A percentile compares a stretch with the other conserved stretches of the same genome.
Evolutionary conservation across 2,113 vertebrate genomes (phyloP).

Genomic region (Malurus alboscapulatus): DNA sequence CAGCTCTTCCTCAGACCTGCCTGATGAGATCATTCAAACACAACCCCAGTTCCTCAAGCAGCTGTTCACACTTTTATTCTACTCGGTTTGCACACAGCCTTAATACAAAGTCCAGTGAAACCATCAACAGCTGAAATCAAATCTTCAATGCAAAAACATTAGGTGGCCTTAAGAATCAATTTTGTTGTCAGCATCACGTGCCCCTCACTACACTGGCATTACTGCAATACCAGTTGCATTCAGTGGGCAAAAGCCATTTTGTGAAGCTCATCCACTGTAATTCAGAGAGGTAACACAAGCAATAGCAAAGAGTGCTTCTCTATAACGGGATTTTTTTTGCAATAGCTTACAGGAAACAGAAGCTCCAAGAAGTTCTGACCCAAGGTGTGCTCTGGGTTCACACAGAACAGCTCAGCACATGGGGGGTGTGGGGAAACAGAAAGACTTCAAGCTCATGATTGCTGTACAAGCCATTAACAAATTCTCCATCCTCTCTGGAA

Average conservation of each 20-base stretch:
- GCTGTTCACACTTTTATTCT: not conserved
- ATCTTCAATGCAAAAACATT: not conserved
- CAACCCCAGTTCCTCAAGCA: not conserved
- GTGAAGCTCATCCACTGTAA: not conserved
- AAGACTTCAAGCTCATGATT: fast-evolving
- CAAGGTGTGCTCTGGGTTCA: not conserved
- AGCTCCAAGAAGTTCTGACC: not conserved
- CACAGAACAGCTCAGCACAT: not conserved
- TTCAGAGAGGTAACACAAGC: not conserved
- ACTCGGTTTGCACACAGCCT: not conserved
- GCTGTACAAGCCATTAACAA: not conserved
- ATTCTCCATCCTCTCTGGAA: not conserved
- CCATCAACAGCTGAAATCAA: not conserved
- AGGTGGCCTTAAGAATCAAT: not conserved
- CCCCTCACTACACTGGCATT: not conserved
- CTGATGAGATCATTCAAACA: not conserved
- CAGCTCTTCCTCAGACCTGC: not conserved
- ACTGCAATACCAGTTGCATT: not conserved
- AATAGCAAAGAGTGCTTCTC: not conserved
- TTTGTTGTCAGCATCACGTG: not conserved
- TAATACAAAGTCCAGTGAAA: not conserved
- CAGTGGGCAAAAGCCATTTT: not conserved
- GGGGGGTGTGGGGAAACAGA: not conserved
- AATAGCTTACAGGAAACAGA: not conserved
- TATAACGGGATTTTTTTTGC: not conserved